Evolutionary conservation across 2,113 vertebrate genomes (phyloP).

Genomic region (Antennarius striatus): DNA sequence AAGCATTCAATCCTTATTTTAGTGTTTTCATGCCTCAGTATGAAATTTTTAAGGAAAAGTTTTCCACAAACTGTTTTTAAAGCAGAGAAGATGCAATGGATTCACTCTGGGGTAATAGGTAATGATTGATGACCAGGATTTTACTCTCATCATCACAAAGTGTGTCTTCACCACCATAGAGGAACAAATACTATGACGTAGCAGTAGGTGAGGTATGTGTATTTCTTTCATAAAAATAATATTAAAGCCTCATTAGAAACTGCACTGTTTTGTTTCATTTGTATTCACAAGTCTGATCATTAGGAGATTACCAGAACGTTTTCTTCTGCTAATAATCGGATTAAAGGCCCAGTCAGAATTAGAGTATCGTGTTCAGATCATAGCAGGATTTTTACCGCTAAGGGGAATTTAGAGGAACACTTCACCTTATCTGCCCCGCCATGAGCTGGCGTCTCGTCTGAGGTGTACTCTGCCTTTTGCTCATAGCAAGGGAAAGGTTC

Average conservation of each 20-base stretch:
- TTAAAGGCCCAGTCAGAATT: slow-evolving; percentile 9
- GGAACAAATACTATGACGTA: slow-evolving; percentile 19
- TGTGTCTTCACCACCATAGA: slow-evolving; percentile 19
- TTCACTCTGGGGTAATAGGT: slow-evolving; percentile 49
- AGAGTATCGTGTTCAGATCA: background rate
- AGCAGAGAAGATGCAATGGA: background rate
- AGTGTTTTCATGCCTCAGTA: background rate
- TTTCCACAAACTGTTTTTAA: no score
- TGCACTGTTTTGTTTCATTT: background rate
- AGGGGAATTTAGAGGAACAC: no score
- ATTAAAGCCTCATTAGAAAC: no score
- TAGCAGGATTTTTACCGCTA: background rate
- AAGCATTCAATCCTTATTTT: background rate
- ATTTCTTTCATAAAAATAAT: no score
- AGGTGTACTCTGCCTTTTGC: no score
- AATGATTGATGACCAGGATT: slow-evolving; percentile 68
- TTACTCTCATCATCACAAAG: slow-evolving; percentile 39
- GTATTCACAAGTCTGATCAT: background rate
- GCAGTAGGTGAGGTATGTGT: slow-evolving; percentile 7
- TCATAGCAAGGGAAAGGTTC: no score
- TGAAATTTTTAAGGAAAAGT: no score
- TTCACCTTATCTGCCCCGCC: no score
- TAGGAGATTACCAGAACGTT: background rate
- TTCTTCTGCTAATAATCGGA: background rate
- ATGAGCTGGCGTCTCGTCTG: no score